phyloP scores from a whole-genome alignment of 1,140 invertebrate genomes.

The Rhysida immarginata region DNA sequence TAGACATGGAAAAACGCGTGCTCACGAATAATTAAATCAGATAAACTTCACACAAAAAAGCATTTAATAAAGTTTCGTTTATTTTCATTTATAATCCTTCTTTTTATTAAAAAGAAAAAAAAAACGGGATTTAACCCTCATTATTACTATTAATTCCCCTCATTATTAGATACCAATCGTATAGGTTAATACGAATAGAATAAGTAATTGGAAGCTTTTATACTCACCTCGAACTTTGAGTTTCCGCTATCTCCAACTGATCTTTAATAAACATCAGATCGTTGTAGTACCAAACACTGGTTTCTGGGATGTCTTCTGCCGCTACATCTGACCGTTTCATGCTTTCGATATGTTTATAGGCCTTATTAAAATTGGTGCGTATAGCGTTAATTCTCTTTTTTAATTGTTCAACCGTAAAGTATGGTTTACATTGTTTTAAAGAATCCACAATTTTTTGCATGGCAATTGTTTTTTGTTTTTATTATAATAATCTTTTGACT shows the following conservation, averaged over 20 bases:
- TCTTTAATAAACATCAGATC: background rate
- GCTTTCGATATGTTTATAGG: background rate
- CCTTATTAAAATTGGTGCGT: background rate
- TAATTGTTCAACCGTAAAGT: background rate
- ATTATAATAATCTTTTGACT: background rate
- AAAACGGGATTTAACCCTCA: no score
- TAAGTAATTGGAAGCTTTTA: background rate
- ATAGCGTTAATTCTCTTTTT: background rate
- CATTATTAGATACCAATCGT: background rate
- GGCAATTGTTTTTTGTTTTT: background rate
- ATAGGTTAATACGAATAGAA: background rate
- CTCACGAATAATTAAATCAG: no score
- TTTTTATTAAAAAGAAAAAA: no score
- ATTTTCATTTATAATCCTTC: no score
- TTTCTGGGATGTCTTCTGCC: background rate
- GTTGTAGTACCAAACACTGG: background rate
- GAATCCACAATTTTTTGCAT: background rate
- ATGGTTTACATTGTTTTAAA: background rate
- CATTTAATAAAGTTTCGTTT: no score
- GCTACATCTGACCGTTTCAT: background rate
- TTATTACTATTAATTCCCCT: background rate
- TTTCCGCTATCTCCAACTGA: background rate
- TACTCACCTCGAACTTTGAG: background rate
- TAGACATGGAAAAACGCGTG: no score
- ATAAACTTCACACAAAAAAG: no score